Conservation (phyloP, 53 echinoderm and acorn worm species). For the Henricia sp. region DNA sequence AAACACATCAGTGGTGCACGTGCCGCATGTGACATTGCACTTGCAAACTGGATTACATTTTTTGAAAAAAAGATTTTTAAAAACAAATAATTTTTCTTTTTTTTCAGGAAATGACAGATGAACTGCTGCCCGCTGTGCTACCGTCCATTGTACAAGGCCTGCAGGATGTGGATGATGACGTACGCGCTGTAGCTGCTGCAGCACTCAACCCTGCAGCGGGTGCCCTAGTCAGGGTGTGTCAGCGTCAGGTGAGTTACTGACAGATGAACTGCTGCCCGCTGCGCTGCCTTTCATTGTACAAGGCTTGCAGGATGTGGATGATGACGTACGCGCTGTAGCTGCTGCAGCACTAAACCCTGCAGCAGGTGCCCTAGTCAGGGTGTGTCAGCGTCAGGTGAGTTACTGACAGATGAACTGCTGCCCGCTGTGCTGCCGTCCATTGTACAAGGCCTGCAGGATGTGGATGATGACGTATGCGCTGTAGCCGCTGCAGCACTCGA, state of each 20-base stretch:
- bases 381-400: constrained; percentile 78
- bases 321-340: constrained; percentile 96
- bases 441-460: constrained; percentile 88
- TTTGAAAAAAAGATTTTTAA: too few species aligned
- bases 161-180: constrained; percentile 96
- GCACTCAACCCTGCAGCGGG: constrained; percentile 87
- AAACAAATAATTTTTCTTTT: too few species aligned
- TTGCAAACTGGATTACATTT: too few species aligned
- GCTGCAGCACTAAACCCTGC: constrained; percentile 92
- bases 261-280: constrained; percentile 75
- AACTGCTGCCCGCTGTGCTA: constrained; percentile 76
- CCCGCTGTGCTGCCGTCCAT: constrained; percentile 85
- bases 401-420: constrained; percentile 88
- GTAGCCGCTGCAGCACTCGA: constrained; percentile 93
- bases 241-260: constrained; percentile 90
- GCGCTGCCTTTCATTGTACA: constrained; percentile 86
- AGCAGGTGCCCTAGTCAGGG: constrained; percentile 72
- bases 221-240: constrained; percentile 71
- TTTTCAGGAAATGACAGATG: constrained; percentile 87
- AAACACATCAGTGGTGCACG: too few species aligned
- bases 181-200: constrained; percentile 94
- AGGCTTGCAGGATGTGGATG: constrained; percentile 92
- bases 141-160: constrained; percentile 89
- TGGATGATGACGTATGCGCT: constrained; percentile 93
- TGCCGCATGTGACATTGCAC: too few species aligned